Evolutionary conservation across 2,113 vertebrate species (phyloP).

Genomic region (Tyto alba): DNA sequence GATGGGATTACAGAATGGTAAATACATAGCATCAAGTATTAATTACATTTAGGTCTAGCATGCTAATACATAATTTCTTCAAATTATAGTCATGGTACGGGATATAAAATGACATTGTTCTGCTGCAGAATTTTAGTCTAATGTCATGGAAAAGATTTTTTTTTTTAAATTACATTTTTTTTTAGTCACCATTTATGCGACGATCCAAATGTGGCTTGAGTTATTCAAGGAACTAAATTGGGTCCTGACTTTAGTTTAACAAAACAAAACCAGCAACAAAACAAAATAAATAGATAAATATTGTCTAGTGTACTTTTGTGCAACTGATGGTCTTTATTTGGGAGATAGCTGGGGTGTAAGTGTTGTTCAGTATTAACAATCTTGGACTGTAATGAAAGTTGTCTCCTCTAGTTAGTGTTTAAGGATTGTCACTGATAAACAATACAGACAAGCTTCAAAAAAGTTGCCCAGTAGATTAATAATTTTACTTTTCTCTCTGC

Average conservation of each 20-base stretch:
- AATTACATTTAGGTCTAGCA: background rate
- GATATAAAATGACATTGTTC: background rate
- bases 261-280: background rate
- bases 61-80: background rate
- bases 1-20: slow-evolving; percentile 99
- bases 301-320: background rate
- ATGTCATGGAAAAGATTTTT: background rate
- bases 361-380: background rate
- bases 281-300: background rate
- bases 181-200: background rate
- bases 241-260: background rate
- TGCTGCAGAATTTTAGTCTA: background rate
- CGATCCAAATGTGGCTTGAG: background rate
- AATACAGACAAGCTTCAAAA: background rate
- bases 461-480: background rate
- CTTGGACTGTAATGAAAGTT: background rate
- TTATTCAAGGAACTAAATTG: background rate
- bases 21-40: background rate
- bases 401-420: background rate
- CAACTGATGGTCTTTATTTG: background rate
- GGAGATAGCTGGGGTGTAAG: background rate
- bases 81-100: background rate
- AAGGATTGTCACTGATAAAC: background rate
- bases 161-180: background rate
- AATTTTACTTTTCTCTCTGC: background rate